Percentiles rank a stretch among this genome's conserved stretches.
Evolutionary conservation across 1,140 invertebrate genomes (phyloP).

Genomic region (Drosophila tristis): DNA sequence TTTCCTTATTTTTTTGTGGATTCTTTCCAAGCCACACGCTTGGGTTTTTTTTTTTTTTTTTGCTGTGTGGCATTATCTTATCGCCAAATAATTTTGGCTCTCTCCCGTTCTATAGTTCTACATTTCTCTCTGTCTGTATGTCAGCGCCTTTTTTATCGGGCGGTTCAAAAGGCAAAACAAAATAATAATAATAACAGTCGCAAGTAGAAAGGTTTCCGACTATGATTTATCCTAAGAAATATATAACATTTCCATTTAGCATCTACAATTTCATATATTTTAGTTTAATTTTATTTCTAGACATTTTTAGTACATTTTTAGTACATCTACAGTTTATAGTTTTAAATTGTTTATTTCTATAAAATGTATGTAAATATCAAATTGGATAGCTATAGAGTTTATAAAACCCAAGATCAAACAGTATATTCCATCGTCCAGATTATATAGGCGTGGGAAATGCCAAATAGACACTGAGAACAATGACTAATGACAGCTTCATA

Average conservation of each 20-base stretch:
- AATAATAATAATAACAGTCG: constrained; percentile 53
- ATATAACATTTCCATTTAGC: neutral
- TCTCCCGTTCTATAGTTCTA: constrained; percentile 16
- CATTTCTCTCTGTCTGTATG: constrained; percentile 34
- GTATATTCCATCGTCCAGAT: too few species aligned
- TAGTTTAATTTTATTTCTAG: too few species aligned
- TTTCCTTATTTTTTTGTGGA: neutral
- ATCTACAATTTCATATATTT: too few species aligned
- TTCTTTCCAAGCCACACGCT: constrained; percentile 33
- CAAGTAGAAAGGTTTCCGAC: constrained; percentile 40
- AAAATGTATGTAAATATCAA: too few species aligned
- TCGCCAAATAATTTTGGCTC: constrained; percentile 50
- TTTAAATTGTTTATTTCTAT: too few species aligned
- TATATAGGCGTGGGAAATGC: too few species aligned
- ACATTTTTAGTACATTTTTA: too few species aligned
- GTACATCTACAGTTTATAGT: too few species aligned
- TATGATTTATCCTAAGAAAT: constrained; percentile 9
- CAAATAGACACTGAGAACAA: too few species aligned
- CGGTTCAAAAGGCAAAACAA: constrained; percentile 58
- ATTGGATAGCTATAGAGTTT: too few species aligned
- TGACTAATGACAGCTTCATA: too few species aligned
- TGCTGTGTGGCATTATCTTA: constrained; percentile 63
- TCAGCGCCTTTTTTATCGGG: constrained; percentile 70
- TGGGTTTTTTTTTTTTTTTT: constrained; percentile 13
- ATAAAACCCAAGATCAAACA: too few species aligned